Conservation (phyloP, 1,140 invertebrate species). For the Drosophila nigrodunni region DNA sequence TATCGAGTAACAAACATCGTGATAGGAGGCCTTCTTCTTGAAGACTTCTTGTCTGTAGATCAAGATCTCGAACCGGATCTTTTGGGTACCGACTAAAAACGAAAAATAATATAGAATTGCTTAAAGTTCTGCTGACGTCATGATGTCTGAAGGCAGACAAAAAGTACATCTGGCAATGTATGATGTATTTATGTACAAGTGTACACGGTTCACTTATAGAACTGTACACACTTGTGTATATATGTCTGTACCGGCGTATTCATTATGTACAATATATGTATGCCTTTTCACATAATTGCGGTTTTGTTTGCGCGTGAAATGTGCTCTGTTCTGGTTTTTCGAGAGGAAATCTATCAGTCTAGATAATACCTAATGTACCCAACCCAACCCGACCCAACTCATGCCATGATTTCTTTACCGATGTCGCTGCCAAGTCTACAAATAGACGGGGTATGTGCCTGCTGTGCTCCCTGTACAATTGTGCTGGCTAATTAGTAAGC, state of each 20-base stretch:
- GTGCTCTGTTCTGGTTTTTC: conserved; percentile 33
- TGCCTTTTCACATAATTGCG: conserved; percentile 1
- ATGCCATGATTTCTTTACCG: conserved; percentile 21
- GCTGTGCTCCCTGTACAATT: conserved; percentile 51
- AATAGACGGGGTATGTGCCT: conserved; percentile 58
- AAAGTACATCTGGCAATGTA: conserved; percentile 23
- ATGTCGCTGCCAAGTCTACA: conserved; percentile 61
- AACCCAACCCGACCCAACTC: conserved; percentile 18
- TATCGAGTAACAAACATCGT: neutral
- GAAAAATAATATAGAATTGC: neutral
- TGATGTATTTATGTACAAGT: neutral
- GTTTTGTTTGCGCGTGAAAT: conserved; percentile 10
- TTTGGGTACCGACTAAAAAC: neutral
- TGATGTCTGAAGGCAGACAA: neutral
- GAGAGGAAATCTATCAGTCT: conserved; percentile 59
- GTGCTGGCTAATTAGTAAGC: conserved; percentile 58
- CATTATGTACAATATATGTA: conserved; percentile 8
- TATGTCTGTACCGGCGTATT: neutral
- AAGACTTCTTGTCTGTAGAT: too few species aligned
- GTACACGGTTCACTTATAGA: neutral
- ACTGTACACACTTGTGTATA: neutral
- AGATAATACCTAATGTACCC: conserved; percentile 58
- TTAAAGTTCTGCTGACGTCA: neutral
- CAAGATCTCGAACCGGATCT: too few species aligned
- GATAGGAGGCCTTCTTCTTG: neutral